Base-by-base conservation (phyloP, 2,113 vertebrate genomes). In the Anseranas semipalmata region DNA sequence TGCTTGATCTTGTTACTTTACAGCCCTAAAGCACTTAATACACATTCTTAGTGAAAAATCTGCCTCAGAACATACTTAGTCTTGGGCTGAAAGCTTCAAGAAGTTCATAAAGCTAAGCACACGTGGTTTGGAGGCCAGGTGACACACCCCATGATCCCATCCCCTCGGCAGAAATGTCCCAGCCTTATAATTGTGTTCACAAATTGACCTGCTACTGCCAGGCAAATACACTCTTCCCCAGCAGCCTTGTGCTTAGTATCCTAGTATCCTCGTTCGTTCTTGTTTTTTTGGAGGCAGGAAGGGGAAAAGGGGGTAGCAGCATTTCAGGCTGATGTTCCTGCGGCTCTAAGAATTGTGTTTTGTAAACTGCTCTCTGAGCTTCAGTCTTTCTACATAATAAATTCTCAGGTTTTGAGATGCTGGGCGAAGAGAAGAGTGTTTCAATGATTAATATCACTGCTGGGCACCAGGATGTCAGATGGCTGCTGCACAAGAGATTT, bases 381-480 rank as follows among this genome's bases (percentile, higher is more conserved):
- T 48, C 15, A 2, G 25, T 73, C 46, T 67, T 93, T 82, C 71
- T 93, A 63, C 41, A 1, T 80, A 95, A 74, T 37, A 46, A 52
- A 88, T 86, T 85, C 68, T 67, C 46, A 71, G 46, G 53, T 78
- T 88, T 25, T 50, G n/a, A 85, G 87, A 87, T 76, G 15, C 53
- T 41, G 37, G 17, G 65, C 21, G 45, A 87, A 46, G 33, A 60
- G 73, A 60, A 33, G 72, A 83, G 25, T 59, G 32, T 88, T 87
- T 95, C 68, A 80, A n/a, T 94, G 95, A 90, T 93, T 94, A 88
- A 96, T 91, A 76, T 39, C 65, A 71, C 83, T 92, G 68, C 76
- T 95, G 72, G 85, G 85, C 67, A 91, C 50, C 50, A 74, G 48
- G 22, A 67, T 83, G 55, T 83, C 75, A 85, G 37, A 41, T 28